Conservation (phyloP, 1,140 invertebrate species). For the Pinna nobilis region DNA sequence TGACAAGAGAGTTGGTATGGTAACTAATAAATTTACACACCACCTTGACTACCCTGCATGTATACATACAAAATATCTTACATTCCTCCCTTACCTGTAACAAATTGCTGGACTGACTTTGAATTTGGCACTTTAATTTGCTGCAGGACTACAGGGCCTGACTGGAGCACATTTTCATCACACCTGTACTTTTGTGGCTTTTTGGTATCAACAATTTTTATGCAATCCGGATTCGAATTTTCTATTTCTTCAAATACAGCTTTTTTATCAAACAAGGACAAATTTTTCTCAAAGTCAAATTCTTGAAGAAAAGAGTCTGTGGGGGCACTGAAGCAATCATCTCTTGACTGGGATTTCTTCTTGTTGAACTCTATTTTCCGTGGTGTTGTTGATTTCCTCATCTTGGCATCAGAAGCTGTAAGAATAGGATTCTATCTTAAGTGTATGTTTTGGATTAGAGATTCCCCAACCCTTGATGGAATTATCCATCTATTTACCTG, state of each 20-base stretch:
- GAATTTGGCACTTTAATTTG: slow-evolving; percentile 82
- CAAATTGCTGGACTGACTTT: slow-evolving; percentile 81
- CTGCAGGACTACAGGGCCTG: slow-evolving; percentile 78
- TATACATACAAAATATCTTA: too few species aligned
- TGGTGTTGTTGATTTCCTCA: slow-evolving; percentile 52
- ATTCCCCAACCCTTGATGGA: too few species aligned
- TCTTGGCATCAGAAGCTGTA: slow-evolving; percentile 49
- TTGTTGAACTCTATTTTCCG: slow-evolving; percentile 62
- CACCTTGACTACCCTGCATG: too few species aligned
- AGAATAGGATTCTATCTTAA: neutral
- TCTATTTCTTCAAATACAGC: slow-evolving; percentile 84
- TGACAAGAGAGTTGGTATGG: too few species aligned
- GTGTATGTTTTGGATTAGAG: too few species aligned
- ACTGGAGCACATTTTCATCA: slow-evolving; percentile 89
- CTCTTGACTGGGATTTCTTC: slow-evolving; percentile 52
- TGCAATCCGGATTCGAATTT: slow-evolving; percentile 50
- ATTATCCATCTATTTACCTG: too few species aligned
- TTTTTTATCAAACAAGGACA: slow-evolving; percentile 91
- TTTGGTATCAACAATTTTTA: slow-evolving; percentile 44
- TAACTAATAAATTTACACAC: too few species aligned
- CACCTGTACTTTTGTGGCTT: slow-evolving; percentile 80
- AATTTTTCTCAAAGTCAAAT: slow-evolving; percentile 96
- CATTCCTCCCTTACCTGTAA: too few species aligned
- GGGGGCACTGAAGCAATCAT: slow-evolving; percentile 80
- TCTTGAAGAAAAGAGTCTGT: slow-evolving; percentile 80